Base-by-base conservation (phyloP, 2,797 vertebrate species). In the Pseudotriccus pelzelni region DNA sequence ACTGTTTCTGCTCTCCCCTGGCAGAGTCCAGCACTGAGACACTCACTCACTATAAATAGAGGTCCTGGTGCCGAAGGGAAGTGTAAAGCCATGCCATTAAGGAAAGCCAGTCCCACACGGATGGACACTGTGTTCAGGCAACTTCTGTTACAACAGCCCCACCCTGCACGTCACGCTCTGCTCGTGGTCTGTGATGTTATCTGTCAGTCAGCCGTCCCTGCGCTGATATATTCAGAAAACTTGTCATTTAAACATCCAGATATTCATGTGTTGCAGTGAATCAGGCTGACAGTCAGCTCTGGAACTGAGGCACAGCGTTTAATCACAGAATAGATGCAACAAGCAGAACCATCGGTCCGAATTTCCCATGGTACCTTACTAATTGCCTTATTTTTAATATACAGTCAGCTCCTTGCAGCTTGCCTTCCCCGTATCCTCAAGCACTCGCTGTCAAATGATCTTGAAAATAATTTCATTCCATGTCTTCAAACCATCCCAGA, bases 31-130 rank as follows among this genome's bases (percentile, higher is more conserved):
- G 70, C 25, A 0, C 84, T 46, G 74, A 70, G 81, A 67, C 17
- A 6, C 82, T 46, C 59, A n/a, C 72, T 73, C 59, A 12, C 95
- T 96, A 90, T 96, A 94, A 96, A 95, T 84, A 94, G 94, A 92
- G 91, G 46, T 22, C 84, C 84, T 74, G 49, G 25, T 67, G 89
- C 88, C 93, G 49, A 32, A 79, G 87, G 66, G 67, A 86, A 37
- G 49, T 44, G 77, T 64, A 93, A 89, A 94, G 85, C 91, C 58
- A 8, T 73, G 87, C 83, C 74, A 32, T 82, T 76, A 95, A 90
- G 90, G 87, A 88, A 81, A 74, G 13, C n/a, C 84, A 47, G 84
- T 22, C 81, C 82, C 63, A 50, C 50, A 17, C 1, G 6, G 79
- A 9, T 63, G 89, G 91, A 67, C 83, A 10, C 68, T 3, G 27